Base-by-base conservation (phyloP, 2,888 invertebrate species). In the Criorhina ranunculi region DNA sequence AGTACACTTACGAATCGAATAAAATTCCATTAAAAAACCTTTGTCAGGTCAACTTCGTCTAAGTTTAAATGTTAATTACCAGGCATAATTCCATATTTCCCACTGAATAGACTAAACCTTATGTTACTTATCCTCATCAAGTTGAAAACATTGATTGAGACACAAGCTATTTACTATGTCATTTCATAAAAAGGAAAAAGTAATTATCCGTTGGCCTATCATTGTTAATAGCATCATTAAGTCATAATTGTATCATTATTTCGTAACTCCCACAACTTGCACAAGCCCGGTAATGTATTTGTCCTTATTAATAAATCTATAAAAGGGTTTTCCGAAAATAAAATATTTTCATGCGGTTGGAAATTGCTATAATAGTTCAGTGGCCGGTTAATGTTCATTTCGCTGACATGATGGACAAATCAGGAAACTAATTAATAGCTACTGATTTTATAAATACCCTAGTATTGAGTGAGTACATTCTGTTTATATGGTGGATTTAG, bases 341-440 rank as follows among this genome's bases (percentile, higher is more conserved):
- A n/a, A n/a, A 59, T 59, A 4, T 9, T 12, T 12, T 59, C 29
- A 42, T 59, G 19, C 29, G 9, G 5, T 11, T 11, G 42, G 15
- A 42, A 42, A 42, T 31, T 7, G 12, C 42, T 42, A n/a, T n/a
- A n/a, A n/a, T n/a, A 60, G 17, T 4, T 42, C 15, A 31, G 29
- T 42, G 31, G 29, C 15, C 11, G 2, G 59, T n/a, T 60, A 60
- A 60, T 60, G 29, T n/a, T 5, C 29, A 60, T 60, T 42, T 42
- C 12, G 31, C 42, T 60, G 42, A 31, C 42, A 11, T 11, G 9
- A 7, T 19, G 8, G 35, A n/a, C n/a, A 64, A 35, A 17, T 8
- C n/a, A 17, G 17, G n/a, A 24, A n/a, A 19, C 11, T 49, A 46
- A 19, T 19, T 17, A 19, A 11, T 46, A 19, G 11, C 6, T 7